A percentile compares a stretch with the other conserved stretches of the same genome.
Evolutionary conservation across 2,888 invertebrate species (phyloP).

Genomic region (Alloplasta piceator): DNA sequence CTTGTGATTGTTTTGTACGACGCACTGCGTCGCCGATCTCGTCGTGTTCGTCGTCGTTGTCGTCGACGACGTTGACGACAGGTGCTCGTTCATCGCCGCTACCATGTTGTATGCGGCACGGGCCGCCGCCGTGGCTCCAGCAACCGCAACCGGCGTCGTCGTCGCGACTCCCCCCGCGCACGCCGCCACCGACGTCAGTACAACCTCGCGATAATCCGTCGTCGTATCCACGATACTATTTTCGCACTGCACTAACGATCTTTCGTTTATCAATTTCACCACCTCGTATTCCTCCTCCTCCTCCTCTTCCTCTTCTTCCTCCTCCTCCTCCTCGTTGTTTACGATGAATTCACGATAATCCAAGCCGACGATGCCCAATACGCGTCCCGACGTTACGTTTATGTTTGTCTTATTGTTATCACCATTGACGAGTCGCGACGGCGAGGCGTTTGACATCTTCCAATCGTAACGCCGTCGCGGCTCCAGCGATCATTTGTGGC

Average conservation of each 20-base stretch:
- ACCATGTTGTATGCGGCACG: slow-evolving; percentile 81
- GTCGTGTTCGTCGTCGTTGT: slow-evolving; percentile 68
- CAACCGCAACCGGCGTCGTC: slow-evolving; percentile 85
- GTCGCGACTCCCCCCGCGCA: slow-evolving; percentile 84
- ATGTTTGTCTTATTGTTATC: slow-evolving; percentile 64
- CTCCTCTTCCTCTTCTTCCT: slow-evolving; percentile 53
- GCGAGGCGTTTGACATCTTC: slow-evolving; percentile 80
- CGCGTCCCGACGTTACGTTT: slow-evolving; percentile 45
- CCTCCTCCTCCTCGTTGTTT: slow-evolving; percentile 55
- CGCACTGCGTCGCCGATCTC: slow-evolving; percentile 47
- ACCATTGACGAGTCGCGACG: slow-evolving; percentile 78
- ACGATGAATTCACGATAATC: slow-evolving; percentile 56
- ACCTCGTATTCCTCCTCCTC: slow-evolving; percentile 30
- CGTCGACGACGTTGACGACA: slow-evolving; percentile 77
- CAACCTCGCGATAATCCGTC: slow-evolving; percentile 62
- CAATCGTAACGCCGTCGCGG: slow-evolving; percentile 76
- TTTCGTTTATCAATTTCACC: slow-evolving; percentile 40
- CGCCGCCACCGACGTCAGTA: slow-evolving; percentile 61
- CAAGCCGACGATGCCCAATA: slow-evolving; percentile 62
- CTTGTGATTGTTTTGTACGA: slow-evolving; percentile 34
- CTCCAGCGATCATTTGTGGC: slow-evolving; percentile 77
- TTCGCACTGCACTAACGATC: slow-evolving; percentile 34
- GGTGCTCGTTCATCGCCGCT: slow-evolving; percentile 83
- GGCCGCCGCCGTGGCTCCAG: slow-evolving; percentile 64
- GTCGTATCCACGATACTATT: slow-evolving; percentile 34